Conservation (phyloP, 2,888 invertebrate genomes). For the Amphipoea lucens region DNA sequence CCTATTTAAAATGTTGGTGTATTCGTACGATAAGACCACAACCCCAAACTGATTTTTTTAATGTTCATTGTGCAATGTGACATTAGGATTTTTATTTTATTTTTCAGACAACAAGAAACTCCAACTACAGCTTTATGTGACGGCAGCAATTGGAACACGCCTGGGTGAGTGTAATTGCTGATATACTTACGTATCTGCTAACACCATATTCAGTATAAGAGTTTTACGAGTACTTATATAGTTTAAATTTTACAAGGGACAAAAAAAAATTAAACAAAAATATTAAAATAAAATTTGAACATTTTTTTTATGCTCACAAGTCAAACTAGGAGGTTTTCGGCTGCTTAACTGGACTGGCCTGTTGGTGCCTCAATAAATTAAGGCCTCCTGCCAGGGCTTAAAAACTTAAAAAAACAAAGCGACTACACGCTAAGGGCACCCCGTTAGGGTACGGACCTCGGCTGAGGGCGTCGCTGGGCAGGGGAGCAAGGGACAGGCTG, state of each 20-base stretch:
- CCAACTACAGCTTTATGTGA: slow-evolving; percentile 86
- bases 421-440: background rate
- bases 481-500: no score
- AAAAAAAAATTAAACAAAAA: no score
- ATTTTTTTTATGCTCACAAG: no score
- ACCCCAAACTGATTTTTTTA: background rate
- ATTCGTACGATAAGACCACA: background rate
- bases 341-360: no score
- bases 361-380: no score
- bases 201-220: background rate
- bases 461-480: no score
- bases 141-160: slow-evolving; percentile 84
- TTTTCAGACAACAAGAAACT: slow-evolving; percentile 82
- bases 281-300: no score
- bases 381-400: no score
- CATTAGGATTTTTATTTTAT: background rate
- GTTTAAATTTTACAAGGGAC: background rate
- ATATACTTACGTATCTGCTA: background rate
- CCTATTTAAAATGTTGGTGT: background rate
- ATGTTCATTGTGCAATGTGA: background rate
- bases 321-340: no score
- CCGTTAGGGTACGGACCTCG: background rate
- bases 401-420: background rate
- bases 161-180: slow-evolving; percentile 73
- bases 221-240: background rate